phyloP scores from a whole-genome alignment of 2,797 vertebrate genomes.

The Botia kubotai region DNA sequence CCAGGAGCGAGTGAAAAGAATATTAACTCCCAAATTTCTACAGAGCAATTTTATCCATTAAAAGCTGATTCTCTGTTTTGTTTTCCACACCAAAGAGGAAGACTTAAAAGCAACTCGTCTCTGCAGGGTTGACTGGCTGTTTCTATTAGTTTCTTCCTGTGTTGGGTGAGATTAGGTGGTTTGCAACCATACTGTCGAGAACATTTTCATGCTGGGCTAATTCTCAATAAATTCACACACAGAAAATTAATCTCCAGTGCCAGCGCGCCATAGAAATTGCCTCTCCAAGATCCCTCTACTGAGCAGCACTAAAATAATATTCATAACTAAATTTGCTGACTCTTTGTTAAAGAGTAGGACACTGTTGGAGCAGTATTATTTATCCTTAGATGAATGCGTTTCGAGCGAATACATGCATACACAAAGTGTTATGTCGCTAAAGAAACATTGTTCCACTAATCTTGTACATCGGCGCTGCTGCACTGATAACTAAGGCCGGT shows the following conservation, averaged over 20 bases:
- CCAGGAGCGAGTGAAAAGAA: slow-evolving; percentile 17
- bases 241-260: slow-evolving; percentile 60
- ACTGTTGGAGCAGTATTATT: background rate
- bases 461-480: background rate
- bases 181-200: slow-evolving; percentile 56
- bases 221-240: slow-evolving; percentile 60
- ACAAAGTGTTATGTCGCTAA: background rate
- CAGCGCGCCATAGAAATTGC: slow-evolving; percentile 51
- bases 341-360: slow-evolving; percentile 32
- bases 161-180: slow-evolving; percentile 56
- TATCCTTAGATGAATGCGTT: background rate
- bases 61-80: slow-evolving; percentile 32
- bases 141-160: slow-evolving; percentile 57
- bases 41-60: slow-evolving; percentile 24
- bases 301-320: slow-evolving; percentile 42
- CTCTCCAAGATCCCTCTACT: slow-evolving; percentile 44
- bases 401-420: background rate
- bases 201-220: slow-evolving; percentile 62
- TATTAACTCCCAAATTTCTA: slow-evolving; percentile 25
- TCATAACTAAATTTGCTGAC: slow-evolving; percentile 35
- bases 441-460: background rate
- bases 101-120: slow-evolving; percentile 39
- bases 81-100: slow-evolving; percentile 35
- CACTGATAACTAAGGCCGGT: background rate
- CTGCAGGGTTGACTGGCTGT: slow-evolving; percentile 46